phyloP scores from a whole-genome alignment of 2,888 invertebrate species.

The Loripinus fragilis region DNA sequence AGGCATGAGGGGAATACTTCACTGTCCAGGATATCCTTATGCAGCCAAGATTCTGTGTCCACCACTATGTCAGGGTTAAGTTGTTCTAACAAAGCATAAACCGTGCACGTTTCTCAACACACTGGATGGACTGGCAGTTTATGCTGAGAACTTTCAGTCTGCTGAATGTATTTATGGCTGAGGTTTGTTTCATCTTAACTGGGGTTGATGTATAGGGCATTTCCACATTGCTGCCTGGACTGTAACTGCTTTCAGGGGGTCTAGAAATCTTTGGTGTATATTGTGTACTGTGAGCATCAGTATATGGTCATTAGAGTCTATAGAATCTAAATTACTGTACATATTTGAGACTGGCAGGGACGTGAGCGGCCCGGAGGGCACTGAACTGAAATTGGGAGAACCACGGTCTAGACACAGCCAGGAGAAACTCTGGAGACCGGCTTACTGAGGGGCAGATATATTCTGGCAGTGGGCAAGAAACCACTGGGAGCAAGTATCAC shows the following conservation, averaged over 20 bases:
- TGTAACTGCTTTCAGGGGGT: neutral
- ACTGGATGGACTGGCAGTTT: constrained; percentile 10
- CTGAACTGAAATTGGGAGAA: no score
- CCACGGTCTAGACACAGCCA: no score
- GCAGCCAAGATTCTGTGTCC: neutral
- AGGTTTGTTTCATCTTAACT: neutral
- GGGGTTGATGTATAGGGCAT: constrained; percentile 4
- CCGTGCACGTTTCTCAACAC: constrained; percentile 1
- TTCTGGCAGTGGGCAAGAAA: neutral
- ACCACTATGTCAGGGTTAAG: constrained; percentile 7
- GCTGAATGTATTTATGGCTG: neutral
- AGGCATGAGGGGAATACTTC: no score
- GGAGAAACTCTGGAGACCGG: no score
- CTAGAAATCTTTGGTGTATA: neutral
- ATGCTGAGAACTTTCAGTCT: neutral
- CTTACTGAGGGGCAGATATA: no score
- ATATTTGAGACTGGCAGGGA: neutral
- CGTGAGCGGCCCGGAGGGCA: no score
- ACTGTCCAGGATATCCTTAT: no score
- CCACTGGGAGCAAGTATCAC: neutral
- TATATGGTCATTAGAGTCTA: no score
- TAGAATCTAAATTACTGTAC: neutral
- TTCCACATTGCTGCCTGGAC: no score
- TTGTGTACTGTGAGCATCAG: no score
- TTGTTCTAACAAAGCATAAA: constrained; percentile 2